A percentile compares a stretch with the other conserved stretches of the same genome.
Evolutionary conservation across 2,797 vertebrate species (phyloP).

Genomic region (Anguilla megastoma): DNA sequence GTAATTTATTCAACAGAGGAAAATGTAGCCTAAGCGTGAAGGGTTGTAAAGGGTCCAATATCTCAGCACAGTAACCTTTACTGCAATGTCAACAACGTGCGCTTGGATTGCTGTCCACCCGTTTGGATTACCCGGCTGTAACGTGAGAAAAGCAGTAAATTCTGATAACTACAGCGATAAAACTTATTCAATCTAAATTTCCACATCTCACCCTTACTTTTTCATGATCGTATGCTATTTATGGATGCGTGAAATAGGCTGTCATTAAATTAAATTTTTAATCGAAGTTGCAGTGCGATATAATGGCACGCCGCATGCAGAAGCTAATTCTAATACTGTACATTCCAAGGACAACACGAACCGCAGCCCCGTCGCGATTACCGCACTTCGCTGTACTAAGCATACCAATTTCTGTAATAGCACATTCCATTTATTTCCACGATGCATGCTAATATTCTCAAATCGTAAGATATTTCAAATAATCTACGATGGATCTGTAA

Average conservation of each 20-base stretch:
- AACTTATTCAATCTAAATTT: background rate
- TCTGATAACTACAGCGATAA: background rate
- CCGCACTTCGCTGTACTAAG: conserved; percentile 23
- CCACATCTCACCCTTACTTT: background rate
- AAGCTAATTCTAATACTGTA: background rate
- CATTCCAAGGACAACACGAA: conserved; percentile 12
- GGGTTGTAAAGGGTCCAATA: background rate
- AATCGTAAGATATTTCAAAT: background rate
- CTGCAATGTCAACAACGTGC: conserved; percentile 2
- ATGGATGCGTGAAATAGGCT: background rate
- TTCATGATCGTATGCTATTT: background rate
- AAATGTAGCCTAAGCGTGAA: background rate
- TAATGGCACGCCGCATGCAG: background rate
- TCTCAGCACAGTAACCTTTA: background rate
- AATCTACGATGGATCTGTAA: background rate
- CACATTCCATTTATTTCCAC: background rate
- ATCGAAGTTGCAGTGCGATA: background rate
- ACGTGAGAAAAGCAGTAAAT: conserved; percentile 1
- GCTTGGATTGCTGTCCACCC: background rate
- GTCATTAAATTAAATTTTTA: background rate
- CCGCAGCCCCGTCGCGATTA: conserved; percentile 18
- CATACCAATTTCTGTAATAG: conserved; percentile 8
- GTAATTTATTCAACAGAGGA: background rate
- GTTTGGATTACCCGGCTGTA: conserved; percentile 7
- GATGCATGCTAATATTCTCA: background rate